Conservation (phyloP, 2,888 invertebrate genomes). For the Cryptocephalus moraei region DNA sequence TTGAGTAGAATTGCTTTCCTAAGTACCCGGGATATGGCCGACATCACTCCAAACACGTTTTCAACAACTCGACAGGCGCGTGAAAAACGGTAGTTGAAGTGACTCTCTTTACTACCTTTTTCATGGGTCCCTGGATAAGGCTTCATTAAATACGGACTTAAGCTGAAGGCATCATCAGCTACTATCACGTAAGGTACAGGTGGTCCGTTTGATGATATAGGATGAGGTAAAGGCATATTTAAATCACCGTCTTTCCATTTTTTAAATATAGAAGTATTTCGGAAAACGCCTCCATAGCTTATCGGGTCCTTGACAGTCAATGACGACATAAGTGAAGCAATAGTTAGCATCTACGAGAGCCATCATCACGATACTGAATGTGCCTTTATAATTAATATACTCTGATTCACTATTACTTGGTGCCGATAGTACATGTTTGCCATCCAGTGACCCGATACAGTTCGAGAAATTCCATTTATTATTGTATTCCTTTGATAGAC, state of each 20-base stretch:
- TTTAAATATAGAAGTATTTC: slow-evolving; percentile 3
- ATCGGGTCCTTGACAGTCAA: slow-evolving; percentile 3
- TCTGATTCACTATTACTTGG: too few species aligned
- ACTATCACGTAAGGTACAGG: too few species aligned
- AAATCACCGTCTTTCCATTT: slow-evolving; percentile 1
- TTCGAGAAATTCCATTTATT: too few species aligned
- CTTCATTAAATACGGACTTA: slow-evolving; percentile 7
- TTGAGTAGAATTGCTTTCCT: slow-evolving; percentile 9
- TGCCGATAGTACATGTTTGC: too few species aligned
- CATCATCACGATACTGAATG: too few species aligned
- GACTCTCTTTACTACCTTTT: slow-evolving; percentile 6
- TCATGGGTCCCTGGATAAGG: slow-evolving; percentile 9
- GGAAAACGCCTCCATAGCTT: slow-evolving; percentile 2
- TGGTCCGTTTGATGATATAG: slow-evolving; percentile 14
- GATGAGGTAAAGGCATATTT: slow-evolving; percentile 1
- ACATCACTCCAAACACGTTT: slow-evolving; percentile 13
- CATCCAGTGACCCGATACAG: too few species aligned
- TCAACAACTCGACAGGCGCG: slow-evolving; percentile 10
- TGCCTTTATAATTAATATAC: too few species aligned
- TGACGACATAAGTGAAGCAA: too few species aligned
- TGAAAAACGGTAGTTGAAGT: slow-evolving; percentile 12
- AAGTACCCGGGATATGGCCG: slow-evolving; percentile 11
- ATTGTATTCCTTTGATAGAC: too few species aligned
- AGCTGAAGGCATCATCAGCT: slow-evolving; percentile 26
- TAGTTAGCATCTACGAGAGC: too few species aligned